These are phyloP conservation scores for Oryzias dopingdopingensis DNA, from an alignment of 2,797 vertebrate species.

Conservation along the genomic window DNA sequence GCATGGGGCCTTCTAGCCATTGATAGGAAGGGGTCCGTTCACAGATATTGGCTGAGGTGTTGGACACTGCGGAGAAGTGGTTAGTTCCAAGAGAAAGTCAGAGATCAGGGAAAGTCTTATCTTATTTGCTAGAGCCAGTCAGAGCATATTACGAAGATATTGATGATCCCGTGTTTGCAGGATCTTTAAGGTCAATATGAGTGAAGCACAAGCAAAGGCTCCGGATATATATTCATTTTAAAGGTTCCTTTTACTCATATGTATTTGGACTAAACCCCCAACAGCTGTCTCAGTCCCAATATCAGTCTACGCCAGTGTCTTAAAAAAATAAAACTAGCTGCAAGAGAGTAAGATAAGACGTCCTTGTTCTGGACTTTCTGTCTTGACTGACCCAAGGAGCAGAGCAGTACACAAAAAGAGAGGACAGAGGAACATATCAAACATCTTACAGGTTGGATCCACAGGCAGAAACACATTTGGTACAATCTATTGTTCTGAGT, in stretches of 20 bases:
- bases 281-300: neutral
- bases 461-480: slow-evolving; percentile 59
- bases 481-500: slow-evolving; percentile 55
- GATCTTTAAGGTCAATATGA: too few species aligned
- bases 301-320: neutral
- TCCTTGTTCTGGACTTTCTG: slow-evolving; percentile 56
- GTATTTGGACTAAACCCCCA: neutral
- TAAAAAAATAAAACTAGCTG: neutral
- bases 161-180: too few species aligned
- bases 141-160: slow-evolving; percentile 8
- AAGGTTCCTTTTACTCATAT: too few species aligned
- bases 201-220: too few species aligned
- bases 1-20: slow-evolving; percentile 54
- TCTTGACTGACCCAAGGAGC: slow-evolving; percentile 72
- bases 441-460: slow-evolving; percentile 67
- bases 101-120: slow-evolving; percentile 61
- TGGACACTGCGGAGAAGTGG: slow-evolving; percentile 76
- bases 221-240: too few species aligned
- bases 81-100: slow-evolving; percentile 78
- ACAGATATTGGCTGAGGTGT: slow-evolving; percentile 65
- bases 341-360: slow-evolving; percentile 45
- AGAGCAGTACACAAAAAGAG: slow-evolving; percentile 66
- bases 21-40: slow-evolving; percentile 68
- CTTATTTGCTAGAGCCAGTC: slow-evolving; percentile 40
- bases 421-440: slow-evolving; percentile 67